A percentile compares a stretch with the other conserved stretches of the same genome.
Conservation (phyloP, 92 coral and sea anemone genomes). For the Epizoanthus fatuus region DNA sequence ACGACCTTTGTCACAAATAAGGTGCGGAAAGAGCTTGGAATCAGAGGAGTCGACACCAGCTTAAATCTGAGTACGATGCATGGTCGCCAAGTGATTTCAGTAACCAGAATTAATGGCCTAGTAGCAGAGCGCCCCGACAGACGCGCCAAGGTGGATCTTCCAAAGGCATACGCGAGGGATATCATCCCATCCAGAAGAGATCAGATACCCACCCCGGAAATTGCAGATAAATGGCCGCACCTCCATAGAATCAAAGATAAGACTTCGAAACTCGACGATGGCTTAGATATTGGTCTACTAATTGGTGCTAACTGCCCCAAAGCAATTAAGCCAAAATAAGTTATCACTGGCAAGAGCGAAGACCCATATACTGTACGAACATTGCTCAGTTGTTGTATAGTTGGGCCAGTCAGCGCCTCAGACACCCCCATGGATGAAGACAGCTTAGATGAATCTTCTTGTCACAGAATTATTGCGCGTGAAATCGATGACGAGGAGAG, state of each 20-base stretch:
- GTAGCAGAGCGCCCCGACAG: constrained; percentile 65
- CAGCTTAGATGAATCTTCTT: neutral
- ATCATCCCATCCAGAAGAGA: constrained; percentile 65
- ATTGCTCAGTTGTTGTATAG: constrained; percentile 55
- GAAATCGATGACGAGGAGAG: neutral
- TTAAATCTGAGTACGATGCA: constrained; percentile 72
- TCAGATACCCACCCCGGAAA: constrained; percentile 71
- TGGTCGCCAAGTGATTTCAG: constrained; percentile 55
- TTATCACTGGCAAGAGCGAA: constrained; percentile 56
- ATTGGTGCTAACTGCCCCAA: constrained; percentile 72
- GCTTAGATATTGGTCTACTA: constrained; percentile 54
- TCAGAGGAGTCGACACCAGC: constrained; percentile 55
- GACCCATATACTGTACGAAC: constrained; percentile 65
- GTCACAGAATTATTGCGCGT: constrained; percentile 12
- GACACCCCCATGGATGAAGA: constrained; percentile 8
- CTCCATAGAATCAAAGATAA: constrained; percentile 36
- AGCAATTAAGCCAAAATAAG: constrained; percentile 61
- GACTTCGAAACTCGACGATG: constrained; percentile 20
- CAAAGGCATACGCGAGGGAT: constrained; percentile 68
- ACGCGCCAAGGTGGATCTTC: constrained; percentile 61
- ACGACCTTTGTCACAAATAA: constrained; percentile 66
- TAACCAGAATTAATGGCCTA: constrained; percentile 57
- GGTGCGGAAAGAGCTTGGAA: constrained; percentile 64
- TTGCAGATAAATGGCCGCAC: constrained; percentile 63
- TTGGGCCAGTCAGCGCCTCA: constrained; percentile 56